Evolutionary conservation across 2,888 invertebrate genomes (phyloP).

Genomic region (Apamea crenata): DNA sequence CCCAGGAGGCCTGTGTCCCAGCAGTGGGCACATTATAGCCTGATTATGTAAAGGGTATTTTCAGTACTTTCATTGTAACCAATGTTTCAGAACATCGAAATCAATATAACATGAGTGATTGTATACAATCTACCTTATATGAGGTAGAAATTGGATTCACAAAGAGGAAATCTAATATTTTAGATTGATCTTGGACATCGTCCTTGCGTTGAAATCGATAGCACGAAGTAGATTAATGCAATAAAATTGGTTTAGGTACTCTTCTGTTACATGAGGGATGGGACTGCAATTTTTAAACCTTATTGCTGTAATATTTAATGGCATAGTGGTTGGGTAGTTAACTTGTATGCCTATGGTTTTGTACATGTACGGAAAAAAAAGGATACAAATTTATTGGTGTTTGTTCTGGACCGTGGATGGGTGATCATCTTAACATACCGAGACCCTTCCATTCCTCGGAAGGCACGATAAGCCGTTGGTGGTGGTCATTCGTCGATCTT

Average conservation of each 20-base stretch:
- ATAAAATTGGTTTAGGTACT: conserved; percentile 11
- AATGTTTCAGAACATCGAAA: background rate
- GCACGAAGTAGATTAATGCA: conserved; percentile 28
- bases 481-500: too few relatives aligned
- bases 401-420: too few relatives aligned
- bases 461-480: too few relatives aligned
- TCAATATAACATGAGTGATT: background rate
- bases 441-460: too few relatives aligned
- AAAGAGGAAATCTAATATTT: conserved; percentile 40
- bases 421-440: too few relatives aligned
- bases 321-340: too few relatives aligned
- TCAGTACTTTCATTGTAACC: too few relatives aligned
- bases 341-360: background rate
- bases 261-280: background rate
- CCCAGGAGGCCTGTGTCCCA: too few relatives aligned
- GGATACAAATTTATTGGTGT: background rate
- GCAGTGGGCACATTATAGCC: too few relatives aligned
- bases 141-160: conserved; percentile 16
- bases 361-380: background rate
- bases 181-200: conserved; percentile 39
- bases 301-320: background rate
- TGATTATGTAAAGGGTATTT: too few relatives aligned
- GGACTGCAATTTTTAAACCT: background rate
- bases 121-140: background rate
- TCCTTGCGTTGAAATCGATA: conserved; percentile 18